A percentile compares a stretch with the other conserved stretches of the same genome.
Evolutionary conservation across 2,797 vertebrate species (phyloP).

Genomic region (Alectoris magna): DNA sequence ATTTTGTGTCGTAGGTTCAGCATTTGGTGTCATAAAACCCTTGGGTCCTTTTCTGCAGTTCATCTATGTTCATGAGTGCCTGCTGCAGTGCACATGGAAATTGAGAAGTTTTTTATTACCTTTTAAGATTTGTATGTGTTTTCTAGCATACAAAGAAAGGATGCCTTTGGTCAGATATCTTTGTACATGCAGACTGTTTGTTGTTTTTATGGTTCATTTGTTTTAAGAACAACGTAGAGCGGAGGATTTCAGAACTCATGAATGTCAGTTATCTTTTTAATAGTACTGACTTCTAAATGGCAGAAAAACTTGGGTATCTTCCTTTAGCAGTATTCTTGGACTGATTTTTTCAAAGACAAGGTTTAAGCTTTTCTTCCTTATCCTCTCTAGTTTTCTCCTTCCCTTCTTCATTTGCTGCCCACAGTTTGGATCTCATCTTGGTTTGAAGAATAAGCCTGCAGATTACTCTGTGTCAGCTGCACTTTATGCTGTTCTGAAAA

Average conservation of each 20-base stretch:
- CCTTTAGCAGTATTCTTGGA: neutral
- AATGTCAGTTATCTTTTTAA: slow-evolving; percentile 17
- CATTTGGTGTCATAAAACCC: neutral
- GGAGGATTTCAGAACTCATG: neutral
- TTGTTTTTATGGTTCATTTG: neutral
- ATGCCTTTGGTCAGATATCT: neutral
- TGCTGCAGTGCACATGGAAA: neutral
- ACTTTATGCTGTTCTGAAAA: neutral
- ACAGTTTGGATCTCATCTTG: neutral
- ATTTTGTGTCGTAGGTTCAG: neutral
- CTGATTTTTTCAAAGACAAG: neutral
- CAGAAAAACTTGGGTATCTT: neutral
- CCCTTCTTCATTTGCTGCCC: neutral
- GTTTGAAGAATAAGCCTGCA: neutral
- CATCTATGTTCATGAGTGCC: neutral
- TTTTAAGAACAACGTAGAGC: neutral
- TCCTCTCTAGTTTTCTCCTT: neutral
- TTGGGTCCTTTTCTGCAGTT: neutral
- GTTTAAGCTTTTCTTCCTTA: neutral
- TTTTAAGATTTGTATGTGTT: neutral
- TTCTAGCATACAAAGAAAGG: neutral
- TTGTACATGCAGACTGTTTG: neutral
- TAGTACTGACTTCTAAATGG: neutral
- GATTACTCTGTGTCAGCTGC: neutral
- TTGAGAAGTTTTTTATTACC: neutral